These are phyloP conservation scores for Euwallacea similis DNA, from an alignment of 1,140 invertebrate species.

Conservation along the genomic window DNA sequence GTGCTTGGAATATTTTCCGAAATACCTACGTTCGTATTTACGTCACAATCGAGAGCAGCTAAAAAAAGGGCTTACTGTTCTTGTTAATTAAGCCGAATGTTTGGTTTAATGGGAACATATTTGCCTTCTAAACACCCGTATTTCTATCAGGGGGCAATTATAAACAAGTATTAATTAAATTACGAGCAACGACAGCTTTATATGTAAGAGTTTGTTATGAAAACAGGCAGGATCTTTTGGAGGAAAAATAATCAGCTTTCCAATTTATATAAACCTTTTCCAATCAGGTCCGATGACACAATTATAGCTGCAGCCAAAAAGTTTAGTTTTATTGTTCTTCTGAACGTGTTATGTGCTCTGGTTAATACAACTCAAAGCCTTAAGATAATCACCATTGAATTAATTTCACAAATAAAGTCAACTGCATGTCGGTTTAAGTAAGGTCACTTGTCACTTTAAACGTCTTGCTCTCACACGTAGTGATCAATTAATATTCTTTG, in stretches of 20 bases:
- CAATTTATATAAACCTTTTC: slow-evolving; percentile 22
- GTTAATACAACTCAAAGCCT: no score
- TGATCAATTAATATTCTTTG: no score
- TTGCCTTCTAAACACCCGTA: neutral
- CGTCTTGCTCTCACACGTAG: no score
- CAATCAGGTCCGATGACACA: slow-evolving; percentile 8
- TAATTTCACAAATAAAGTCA: no score
- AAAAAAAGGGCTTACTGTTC: neutral
- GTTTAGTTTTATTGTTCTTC: no score
- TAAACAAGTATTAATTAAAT: slow-evolving; percentile 28
- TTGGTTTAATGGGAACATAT: neutral
- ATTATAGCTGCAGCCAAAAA: neutral
- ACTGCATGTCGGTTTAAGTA: no score
- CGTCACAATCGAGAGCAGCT: neutral
- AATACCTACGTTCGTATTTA: neutral
- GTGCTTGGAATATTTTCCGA: neutral
- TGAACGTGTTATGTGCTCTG: no score
- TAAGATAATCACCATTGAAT: no score
- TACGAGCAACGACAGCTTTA: slow-evolving; percentile 28
- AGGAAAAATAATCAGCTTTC: slow-evolving; percentile 26
- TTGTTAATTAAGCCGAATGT: neutral
- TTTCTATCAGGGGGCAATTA: neutral
- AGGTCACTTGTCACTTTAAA: no score
- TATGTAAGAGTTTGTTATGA: slow-evolving; percentile 18
- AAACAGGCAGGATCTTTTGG: slow-evolving; percentile 1